Base-by-base conservation (phyloP, 1,140 invertebrate genomes). In the Listronotus oregonensis region DNA sequence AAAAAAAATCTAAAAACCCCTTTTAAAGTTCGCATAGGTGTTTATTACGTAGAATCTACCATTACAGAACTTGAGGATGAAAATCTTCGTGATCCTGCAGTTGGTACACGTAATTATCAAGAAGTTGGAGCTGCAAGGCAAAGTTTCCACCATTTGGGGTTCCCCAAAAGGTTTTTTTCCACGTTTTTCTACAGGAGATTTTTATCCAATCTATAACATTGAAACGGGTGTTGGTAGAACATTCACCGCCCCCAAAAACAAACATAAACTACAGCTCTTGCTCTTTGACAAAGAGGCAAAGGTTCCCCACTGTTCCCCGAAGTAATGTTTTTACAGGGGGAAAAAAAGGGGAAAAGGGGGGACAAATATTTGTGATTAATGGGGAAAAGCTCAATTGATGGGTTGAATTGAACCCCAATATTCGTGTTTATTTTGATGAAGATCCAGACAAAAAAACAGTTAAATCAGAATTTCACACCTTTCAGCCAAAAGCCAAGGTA, bases 381-480 rank as follows among this genome's bases (percentile, higher is more conserved):
- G 43, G n/a, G 43, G 43, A n/a, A 46, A 46, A 46, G 43, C 43
- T 46, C 43, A 46, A n/a, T n/a, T 46, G 43, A 46, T n/a, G n/a
- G 14, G 14, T 46, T 46, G 43, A 46, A 15, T 8, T 46, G 3
- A 4, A 1, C 7, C 43, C 5, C 43, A 46, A n/a, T 17, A 46
- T 46, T 46, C 43, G 43, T 7, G n/a, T 14, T 46, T 46, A 1
- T 14, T 46, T 46, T 46, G 43, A 46, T 46, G 43, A 46, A 46
- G 43, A 46, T 15, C 43, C 43, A 15, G 43, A 46, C 7, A 46
- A 7, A 46, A 46, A 12, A 46, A 2, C 43, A 27, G 21, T 27
- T 27, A 5, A 27, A 27, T 27, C 21, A 46, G 43, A 12, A 46
- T n/a, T 7, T 1, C 43, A 46, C 14, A 46, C 43, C 14, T 46